These are phyloP conservation scores for Epistrophe eligans DNA, from an alignment of 2,888 invertebrate species.

Conservation along the genomic window DNA sequence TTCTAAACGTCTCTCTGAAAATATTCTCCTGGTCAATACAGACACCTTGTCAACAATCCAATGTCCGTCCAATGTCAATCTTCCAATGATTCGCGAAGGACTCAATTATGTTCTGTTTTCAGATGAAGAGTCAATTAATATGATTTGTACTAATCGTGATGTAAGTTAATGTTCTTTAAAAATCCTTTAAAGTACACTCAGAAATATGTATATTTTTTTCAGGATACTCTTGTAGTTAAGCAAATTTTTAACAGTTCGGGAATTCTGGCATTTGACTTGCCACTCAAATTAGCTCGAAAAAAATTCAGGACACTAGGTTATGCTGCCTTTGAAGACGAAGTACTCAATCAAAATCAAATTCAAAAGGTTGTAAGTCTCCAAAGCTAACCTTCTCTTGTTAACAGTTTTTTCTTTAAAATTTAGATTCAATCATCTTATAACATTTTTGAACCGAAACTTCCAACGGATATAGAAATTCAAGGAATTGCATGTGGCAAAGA, in stretches of 20 bases:
- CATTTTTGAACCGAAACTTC: constrained; percentile 86
- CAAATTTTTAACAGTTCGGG: constrained; percentile 85
- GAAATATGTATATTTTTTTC: constrained; percentile 49
- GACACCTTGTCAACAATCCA: constrained; percentile 84
- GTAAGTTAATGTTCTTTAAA: constrained; percentile 84
- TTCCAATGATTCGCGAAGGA: constrained; percentile 82
- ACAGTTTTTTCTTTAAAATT: background rate
- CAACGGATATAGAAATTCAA: constrained; percentile 91
- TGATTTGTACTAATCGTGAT: constrained; percentile 91
- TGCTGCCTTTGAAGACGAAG: constrained; percentile 89
- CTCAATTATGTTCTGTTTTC: constrained; percentile 86
- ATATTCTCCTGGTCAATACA: constrained; percentile 83
- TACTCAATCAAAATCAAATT: constrained; percentile 83
- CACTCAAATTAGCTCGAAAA: constrained; percentile 91
- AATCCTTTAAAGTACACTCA: background rate
- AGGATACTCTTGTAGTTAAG: constrained; percentile 93
- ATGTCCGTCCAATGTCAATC: constrained; percentile 82
- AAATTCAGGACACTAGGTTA: constrained; percentile 91
- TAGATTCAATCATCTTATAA: constrained; percentile 85
- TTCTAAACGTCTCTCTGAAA: constrained; percentile 84
- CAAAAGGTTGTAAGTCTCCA: constrained; percentile 78
- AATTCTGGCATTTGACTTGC: constrained; percentile 86
- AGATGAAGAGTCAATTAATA: constrained; percentile 91
- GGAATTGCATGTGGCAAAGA: constrained; percentile 94
- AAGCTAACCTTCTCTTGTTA: background rate